Percentiles rank a stretch among this genome's conserved stretches.
phyloP scores from a whole-genome alignment of 2,888 invertebrate species.

The Orthonevra nobilis region DNA sequence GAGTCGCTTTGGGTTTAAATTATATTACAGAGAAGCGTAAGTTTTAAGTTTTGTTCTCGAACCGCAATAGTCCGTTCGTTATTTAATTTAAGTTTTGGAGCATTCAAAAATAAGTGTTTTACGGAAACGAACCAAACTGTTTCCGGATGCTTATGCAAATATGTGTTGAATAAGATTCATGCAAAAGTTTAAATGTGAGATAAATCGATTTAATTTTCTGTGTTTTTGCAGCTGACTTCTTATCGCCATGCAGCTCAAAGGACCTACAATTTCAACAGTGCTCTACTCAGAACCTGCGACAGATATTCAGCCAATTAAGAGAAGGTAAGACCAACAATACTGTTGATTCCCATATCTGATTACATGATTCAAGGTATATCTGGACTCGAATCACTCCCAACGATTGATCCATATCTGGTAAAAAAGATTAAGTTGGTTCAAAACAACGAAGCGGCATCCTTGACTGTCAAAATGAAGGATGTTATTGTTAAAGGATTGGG shows the following conservation, averaged over 20 bases:
- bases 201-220: too few relatives aligned
- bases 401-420: conserved; percentile 84
- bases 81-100: too few relatives aligned
- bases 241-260: conserved; percentile 54
- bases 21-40: conserved; percentile 71
- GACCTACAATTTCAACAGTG: conserved; percentile 60
- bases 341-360: neutral
- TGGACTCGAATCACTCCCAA: conserved; percentile 79
- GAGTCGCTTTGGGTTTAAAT: neutral
- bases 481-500: conserved; percentile 84
- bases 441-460: conserved; percentile 85
- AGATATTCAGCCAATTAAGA: conserved; percentile 68
- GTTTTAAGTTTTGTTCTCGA: conserved; percentile 16
- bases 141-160: neutral
- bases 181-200: neutral
- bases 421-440: conserved; percentile 84
- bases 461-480: conserved; percentile 85
- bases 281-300: conserved; percentile 58
- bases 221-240: conserved; percentile 62
- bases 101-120: too few relatives aligned
- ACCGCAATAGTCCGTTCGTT: too few relatives aligned
- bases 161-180: too few relatives aligned
- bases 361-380: conserved; percentile 64
- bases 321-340: conserved; percentile 47
- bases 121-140: too few relatives aligned